phyloP scores from a whole-genome alignment of 2,113 vertebrate genomes.

The Zapus hudsonius region DNA sequence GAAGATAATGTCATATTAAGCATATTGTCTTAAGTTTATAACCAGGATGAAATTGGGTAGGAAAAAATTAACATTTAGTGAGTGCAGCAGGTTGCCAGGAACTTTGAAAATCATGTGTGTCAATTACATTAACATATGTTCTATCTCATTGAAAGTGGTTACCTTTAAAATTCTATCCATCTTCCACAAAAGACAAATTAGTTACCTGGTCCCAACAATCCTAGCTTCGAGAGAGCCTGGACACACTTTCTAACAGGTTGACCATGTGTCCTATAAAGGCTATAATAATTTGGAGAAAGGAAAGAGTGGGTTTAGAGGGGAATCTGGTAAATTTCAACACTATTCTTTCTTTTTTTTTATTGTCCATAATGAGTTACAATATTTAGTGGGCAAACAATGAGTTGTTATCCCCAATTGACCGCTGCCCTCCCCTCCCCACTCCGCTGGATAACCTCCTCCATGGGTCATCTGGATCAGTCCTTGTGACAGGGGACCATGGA shows the following conservation, averaged over 20 bases:
- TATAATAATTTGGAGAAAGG: not conserved
- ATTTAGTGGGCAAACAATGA: no score
- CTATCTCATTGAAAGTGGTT: not conserved
- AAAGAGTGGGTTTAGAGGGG: not conserved
- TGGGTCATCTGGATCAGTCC: no score
- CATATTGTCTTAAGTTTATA: conserved; percentile 22
- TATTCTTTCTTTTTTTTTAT: no score
- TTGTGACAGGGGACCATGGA: no score
- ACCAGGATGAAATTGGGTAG: not conserved
- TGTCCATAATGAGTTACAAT: no score
- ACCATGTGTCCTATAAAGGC: not conserved
- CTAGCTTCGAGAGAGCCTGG: not conserved
- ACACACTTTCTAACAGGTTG: not conserved
- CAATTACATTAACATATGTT: not conserved
- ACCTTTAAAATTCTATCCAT: not conserved
- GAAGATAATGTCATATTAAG: conserved; percentile 22
- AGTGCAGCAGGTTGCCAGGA: not conserved
- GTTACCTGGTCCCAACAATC: not conserved
- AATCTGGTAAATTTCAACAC: not conserved
- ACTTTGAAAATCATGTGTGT: not conserved
- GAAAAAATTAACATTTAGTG: conserved; percentile 29
- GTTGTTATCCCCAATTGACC: no score
- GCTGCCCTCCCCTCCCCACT: no score
- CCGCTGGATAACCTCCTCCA: no score
- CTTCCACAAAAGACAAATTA: not conserved